Evolutionary conservation across 2,113 vertebrate species (phyloP).

Genomic region (Mormyrus lacerda): DNA sequence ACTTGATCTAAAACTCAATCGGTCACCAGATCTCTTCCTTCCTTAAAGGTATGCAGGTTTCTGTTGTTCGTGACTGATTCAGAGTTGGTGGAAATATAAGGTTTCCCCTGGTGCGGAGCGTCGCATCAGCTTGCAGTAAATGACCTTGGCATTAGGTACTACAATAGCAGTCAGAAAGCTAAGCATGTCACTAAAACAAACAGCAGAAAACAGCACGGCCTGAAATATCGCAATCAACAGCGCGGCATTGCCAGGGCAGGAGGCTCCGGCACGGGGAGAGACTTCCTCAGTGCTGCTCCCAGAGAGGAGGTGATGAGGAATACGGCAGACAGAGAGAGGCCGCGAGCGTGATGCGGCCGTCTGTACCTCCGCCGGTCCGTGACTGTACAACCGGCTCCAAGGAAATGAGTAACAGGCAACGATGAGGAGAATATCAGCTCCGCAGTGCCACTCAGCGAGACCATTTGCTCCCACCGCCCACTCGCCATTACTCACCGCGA

Average conservation of each 20-base stretch:
- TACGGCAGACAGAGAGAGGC: background rate
- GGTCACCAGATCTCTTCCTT: background rate
- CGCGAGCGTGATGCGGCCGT: background rate
- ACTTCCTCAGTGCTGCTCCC: background rate
- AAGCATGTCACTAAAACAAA: background rate
- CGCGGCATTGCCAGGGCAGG: background rate
- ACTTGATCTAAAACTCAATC: slow-evolving; percentile 2
- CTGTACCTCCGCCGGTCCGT: background rate
- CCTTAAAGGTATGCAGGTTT: background rate
- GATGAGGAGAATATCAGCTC: slow-evolving; percentile 17
- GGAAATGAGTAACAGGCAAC: slow-evolving; percentile 20
- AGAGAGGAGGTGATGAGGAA: background rate
- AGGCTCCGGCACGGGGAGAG: background rate
- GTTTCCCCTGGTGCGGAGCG: background rate
- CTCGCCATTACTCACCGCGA: slow-evolving; percentile 19
- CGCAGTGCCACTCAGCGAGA: background rate
- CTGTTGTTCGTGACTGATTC: background rate
- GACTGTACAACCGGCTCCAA: slow-evolving; percentile 9
- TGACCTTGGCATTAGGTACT: slow-evolving; percentile 13
- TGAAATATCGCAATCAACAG: background rate
- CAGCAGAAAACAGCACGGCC: background rate
- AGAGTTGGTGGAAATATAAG: background rate
- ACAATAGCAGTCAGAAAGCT: background rate
- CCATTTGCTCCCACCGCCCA: slow-evolving; percentile 14
- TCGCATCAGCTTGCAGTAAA: background rate